Conservation (phyloP, 2,113 vertebrate species). For the Serinus canaria region DNA sequence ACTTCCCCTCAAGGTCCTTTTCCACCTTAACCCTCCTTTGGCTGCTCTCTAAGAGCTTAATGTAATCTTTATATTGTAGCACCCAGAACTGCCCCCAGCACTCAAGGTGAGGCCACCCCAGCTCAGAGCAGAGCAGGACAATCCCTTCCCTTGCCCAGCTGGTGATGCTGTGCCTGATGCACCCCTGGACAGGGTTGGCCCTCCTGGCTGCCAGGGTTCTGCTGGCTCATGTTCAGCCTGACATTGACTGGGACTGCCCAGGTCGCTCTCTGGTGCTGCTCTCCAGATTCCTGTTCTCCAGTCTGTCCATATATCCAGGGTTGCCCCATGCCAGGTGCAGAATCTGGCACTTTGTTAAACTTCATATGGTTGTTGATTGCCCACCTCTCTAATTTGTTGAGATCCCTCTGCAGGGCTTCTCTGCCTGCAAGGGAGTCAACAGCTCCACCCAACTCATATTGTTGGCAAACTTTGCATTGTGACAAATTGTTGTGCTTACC, state of each 20-base stretch:
- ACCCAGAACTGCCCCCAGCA: not conserved
- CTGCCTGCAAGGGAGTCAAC: not conserved
- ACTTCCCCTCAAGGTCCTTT: not conserved
- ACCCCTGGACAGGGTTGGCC: rapidly evolving
- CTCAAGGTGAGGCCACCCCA: rapidly evolving
- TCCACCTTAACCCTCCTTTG: not conserved
- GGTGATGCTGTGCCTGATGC: not conserved
- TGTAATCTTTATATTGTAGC: rapidly evolving
- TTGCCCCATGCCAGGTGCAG: not conserved
- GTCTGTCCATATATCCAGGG: not conserved
- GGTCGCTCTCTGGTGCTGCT: rapidly evolving
- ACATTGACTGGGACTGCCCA: rapidly evolving
- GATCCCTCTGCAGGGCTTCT: not conserved
- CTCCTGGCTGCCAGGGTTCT: not conserved
- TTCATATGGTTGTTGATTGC: not conserved
- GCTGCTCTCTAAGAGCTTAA: not conserved
- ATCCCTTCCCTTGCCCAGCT: rapidly evolving
- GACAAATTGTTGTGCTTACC: not conserved
- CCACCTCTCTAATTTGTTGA: not conserved
- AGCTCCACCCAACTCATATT: not conserved
- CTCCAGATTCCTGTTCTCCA: not conserved
- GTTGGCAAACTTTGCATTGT: not conserved
- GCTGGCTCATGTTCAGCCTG: rapidly evolving
- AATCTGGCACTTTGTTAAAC: not conserved
- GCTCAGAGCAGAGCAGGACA: rapidly evolving